phyloP scores from a whole-genome alignment of 1,140 invertebrate species.

The Condylostylus longicornis region DNA sequence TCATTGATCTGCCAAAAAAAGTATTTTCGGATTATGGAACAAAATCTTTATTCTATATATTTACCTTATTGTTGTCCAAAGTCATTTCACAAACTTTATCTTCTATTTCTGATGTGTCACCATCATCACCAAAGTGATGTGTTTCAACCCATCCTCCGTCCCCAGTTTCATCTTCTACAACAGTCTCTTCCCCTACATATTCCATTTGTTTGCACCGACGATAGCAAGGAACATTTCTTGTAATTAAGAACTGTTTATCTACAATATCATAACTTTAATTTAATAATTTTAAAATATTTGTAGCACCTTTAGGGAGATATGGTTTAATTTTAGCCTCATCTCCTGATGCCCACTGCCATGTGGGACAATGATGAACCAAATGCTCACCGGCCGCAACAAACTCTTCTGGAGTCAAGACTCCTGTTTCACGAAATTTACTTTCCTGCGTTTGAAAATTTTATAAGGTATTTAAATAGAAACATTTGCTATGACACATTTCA shows the following conservation, averaged over 20 bases:
- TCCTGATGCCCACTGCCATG: constrained; percentile 94
- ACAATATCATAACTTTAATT: constrained; percentile 4
- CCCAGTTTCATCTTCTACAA: constrained; percentile 76
- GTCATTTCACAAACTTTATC: constrained; percentile 49
- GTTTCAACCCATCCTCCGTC: constrained; percentile 98
- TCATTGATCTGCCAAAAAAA: constrained; percentile 2
- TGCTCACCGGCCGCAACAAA: constrained; percentile 97
- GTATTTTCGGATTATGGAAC: background rate
- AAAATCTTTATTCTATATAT: background rate
- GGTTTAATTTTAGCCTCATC: constrained; percentile 72
- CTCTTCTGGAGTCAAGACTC: constrained; percentile 90
- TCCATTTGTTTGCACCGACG: constrained; percentile 90
- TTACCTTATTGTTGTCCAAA: constrained; percentile 38
- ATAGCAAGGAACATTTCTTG: constrained; percentile 88
- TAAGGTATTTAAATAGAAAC: constrained; percentile 6
- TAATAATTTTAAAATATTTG: background rate
- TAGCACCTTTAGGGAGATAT: constrained; percentile 60
- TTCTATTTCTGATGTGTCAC: constrained; percentile 34
- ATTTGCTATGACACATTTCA: background rate
- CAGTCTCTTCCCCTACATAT: constrained; percentile 75
- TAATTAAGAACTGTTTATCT: constrained; percentile 96
- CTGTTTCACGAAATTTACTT: constrained; percentile 96
- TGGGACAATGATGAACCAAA: constrained; percentile 96
- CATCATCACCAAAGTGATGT: constrained; percentile 46
- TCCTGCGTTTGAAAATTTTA: constrained; percentile 45